Percentiles rank a stretch among this genome's conserved stretches.
phyloP scores from a whole-genome alignment of 2,797 vertebrate species.

The Chromis chromis region DNA sequence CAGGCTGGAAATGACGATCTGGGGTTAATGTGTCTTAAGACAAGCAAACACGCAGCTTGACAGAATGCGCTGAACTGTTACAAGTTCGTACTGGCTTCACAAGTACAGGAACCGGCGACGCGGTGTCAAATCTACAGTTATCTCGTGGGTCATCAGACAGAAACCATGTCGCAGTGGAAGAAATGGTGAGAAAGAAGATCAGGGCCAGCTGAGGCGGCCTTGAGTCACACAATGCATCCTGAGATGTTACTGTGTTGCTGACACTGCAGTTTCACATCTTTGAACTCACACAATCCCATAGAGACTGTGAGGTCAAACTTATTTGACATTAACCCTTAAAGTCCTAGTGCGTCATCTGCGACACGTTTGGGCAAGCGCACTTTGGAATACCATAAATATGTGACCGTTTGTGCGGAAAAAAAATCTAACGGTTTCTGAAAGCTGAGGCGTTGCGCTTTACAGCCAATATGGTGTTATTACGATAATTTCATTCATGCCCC shows the following conservation, averaged over 20 bases:
- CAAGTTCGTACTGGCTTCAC: not conserved
- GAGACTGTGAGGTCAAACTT: no score
- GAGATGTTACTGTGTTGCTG: not conserved
- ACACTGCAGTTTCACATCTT: not conserved
- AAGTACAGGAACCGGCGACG: not conserved
- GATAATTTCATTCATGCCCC: no score
- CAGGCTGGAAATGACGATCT: constrained; percentile 25
- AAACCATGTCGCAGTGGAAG: not conserved
- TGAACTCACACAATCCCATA: no score
- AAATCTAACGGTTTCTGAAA: no score
- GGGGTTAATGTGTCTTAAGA: constrained; percentile 51
- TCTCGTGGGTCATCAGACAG: not conserved
- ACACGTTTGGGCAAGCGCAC: no score
- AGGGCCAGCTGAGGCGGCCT: not conserved
- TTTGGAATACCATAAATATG: no score
- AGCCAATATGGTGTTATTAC: no score
- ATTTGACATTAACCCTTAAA: no score
- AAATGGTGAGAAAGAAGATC: not conserved
- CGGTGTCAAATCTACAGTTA: not conserved
- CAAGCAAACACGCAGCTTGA: constrained; percentile 20
- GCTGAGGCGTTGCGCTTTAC: no score
- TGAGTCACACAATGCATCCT: not conserved
- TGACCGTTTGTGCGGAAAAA: no score
- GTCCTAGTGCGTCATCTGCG: no score
- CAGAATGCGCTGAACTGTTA: constrained; percentile 7